phyloP scores from a whole-genome alignment of 2,113 vertebrate genomes.

The Tupaia chinensis region DNA sequence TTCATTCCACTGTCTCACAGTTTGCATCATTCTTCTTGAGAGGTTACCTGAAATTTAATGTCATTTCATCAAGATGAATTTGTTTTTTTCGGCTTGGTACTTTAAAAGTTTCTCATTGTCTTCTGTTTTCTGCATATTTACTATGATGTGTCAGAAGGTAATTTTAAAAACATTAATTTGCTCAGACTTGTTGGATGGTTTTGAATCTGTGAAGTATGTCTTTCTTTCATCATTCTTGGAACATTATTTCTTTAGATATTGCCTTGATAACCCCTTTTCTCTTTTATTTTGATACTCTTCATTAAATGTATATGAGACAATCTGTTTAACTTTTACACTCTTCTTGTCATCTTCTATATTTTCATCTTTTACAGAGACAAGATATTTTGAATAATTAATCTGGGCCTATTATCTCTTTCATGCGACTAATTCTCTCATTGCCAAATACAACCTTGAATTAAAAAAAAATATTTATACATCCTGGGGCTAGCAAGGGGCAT shows the following conservation, averaged over 20 bases:
- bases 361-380: background rate
- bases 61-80: background rate
- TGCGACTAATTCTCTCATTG: background rate
- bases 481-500: background rate
- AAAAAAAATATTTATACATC: background rate
- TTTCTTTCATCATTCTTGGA: background rate
- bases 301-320: background rate
- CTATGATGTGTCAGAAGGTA: background rate
- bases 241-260: background rate
- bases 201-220: background rate
- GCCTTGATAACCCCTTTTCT: background rate
- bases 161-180: background rate
- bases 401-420: background rate
- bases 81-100: background rate
- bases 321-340: background rate
- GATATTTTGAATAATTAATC: slow-evolving; percentile 29
- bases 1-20: background rate
- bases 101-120: background rate
- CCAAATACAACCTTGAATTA: background rate
- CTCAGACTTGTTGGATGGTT: background rate
- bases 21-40: background rate
- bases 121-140: background rate
- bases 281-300: background rate
- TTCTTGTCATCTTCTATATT: background rate
- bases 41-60: background rate